Evolutionary conservation across 1,140 invertebrate genomes (phyloP), one percentile per base, ranked within the genome.

Genomic region (Nixonia krombeini): DNA sequence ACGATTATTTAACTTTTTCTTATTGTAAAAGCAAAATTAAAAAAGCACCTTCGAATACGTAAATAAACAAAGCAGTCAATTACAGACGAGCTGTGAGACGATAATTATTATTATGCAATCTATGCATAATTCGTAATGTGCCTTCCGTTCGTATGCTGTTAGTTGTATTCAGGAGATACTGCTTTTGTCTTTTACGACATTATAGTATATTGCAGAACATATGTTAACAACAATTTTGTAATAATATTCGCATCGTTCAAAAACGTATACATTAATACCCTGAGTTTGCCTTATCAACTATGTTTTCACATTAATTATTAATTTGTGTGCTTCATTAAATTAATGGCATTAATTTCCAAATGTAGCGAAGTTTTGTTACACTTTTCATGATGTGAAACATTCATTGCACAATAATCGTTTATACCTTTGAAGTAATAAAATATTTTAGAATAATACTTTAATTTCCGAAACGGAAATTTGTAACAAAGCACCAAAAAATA

Each of bases 1-100:
- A 17, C 41, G 57, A 61, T 68, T 68, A 62, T 68, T 68, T 31
- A 61, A 59, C 56, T 56, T 16, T 38, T 55, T 13, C 58, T 53
- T 49, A 49, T 46, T 40, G 38, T 41, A 8, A 31, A 29, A 35
- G 16, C 16, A 35, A 47, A 16, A 7, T 10, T 4, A 21, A 21
- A 42, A 42, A 25, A 23, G 10, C 37, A 16, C n/a, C 15, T 15
- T 40, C 45, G 3, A 21, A 21, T 47, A 6, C 13, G 17, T 21
- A 18, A 46, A 46, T 28, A 31, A 47, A 47, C 45, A 25, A 28
- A n/a, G 21, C 45, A 35, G 12, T 47, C 31, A 47, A 17, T 17
- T 13, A 2, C 15, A 38, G 35, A 8, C 16, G 10, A 33, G 31
- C 10, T 33, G 9, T 13, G 10, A 2, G 28, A 33, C 12, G 10